Conservation (phyloP, 37 sponge, comb jelly and placozoan genomes). For the Aplysina aerophoba region DNA sequence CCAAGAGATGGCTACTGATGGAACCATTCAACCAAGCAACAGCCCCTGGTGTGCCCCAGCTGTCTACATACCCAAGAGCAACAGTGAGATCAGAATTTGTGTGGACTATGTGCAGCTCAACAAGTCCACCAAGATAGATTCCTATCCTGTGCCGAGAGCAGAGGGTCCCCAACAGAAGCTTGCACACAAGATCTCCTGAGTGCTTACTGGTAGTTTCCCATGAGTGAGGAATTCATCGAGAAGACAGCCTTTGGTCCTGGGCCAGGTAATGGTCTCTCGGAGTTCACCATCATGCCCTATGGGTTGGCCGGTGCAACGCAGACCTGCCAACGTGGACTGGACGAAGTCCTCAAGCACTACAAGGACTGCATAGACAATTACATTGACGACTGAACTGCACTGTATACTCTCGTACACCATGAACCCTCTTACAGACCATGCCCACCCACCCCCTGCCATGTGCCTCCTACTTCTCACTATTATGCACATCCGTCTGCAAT, state of each 20-base stretch:
- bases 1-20: not conserved
- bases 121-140: slow-evolving; percentile 8
- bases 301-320: slow-evolving; percentile 23
- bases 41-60: slow-evolving; percentile 13
- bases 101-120: slow-evolving; percentile 31
- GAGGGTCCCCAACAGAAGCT: slow-evolving; percentile 24
- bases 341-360: slow-evolving; percentile 19
- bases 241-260: slow-evolving; percentile 28
- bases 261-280: slow-evolving; percentile 31
- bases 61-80: not conserved
- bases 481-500: too few species aligned
- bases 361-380: slow-evolving; percentile 16
- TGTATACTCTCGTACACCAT: too few species aligned
- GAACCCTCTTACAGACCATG: too few species aligned
- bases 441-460: too few species aligned
- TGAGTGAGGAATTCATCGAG: not conserved
- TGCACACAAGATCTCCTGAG: slow-evolving; percentile 6
- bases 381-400: slow-evolving; percentile 7
- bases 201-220: slow-evolving; percentile 24
- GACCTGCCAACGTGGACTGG: slow-evolving; percentile 24
- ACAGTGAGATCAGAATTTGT: slow-evolving; percentile 12
- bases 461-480: too few species aligned
- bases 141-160: slow-evolving; percentile 23
- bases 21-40: slow-evolving; percentile 18
- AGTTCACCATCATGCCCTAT: slow-evolving; percentile 35